Conservation (phyloP, 2,888 invertebrate species). For the Cyclophora albipunctata region DNA sequence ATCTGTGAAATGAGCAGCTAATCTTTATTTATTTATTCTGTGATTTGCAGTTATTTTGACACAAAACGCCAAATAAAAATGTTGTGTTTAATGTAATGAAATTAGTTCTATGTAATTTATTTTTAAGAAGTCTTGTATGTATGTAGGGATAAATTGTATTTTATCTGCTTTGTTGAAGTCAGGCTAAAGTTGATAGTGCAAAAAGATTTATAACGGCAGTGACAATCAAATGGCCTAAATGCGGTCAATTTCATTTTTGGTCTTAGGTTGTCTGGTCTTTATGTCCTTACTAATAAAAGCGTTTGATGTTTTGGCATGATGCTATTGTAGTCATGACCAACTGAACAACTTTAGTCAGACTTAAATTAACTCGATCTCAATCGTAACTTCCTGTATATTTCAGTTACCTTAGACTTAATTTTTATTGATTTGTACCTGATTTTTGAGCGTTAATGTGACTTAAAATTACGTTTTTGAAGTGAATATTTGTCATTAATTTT, state of each 20-base stretch:
- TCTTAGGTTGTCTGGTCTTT: no score
- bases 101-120: no score
- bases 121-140: no score
- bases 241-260: no score
- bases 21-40: conserved; percentile 32
- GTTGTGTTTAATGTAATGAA: conserved; percentile 41
- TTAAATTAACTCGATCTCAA: conserved; percentile 56
- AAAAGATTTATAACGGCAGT: not conserved
- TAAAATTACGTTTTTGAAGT: conserved; percentile 64
- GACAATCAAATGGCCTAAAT: no score
- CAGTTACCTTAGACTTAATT: conserved; percentile 72
- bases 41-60: conserved; percentile 57
- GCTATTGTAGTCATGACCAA: no score
- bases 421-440: conserved; percentile 73
- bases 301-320: no score
- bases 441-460: conserved; percentile 58
- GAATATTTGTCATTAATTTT: conserved; percentile 47
- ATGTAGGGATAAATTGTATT: conserved; percentile 16
- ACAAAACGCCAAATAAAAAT: conserved; percentile 58
- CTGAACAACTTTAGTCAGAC: conserved; percentile 2
- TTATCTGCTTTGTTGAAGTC: conserved; percentile 13
- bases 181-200: conserved; percentile 3
- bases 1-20: not conserved
- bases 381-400: conserved; percentile 58
- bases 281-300: no score